phyloP scores from a whole-genome alignment of 2,888 invertebrate genomes.

The Barypeithes pellucidus region DNA sequence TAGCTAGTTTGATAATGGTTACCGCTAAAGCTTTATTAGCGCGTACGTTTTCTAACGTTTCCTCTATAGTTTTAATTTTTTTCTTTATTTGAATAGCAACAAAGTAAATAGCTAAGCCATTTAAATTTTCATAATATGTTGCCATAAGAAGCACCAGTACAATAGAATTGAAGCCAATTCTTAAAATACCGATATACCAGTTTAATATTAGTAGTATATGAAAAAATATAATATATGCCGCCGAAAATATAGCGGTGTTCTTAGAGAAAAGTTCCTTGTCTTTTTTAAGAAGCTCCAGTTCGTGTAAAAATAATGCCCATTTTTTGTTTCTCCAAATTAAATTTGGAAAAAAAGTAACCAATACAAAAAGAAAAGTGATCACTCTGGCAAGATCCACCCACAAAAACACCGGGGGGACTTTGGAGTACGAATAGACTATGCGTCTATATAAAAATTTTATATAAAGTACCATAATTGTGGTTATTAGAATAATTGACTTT shows the following conservation, averaged over 20 bases:
- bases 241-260: background rate
- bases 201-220: background rate
- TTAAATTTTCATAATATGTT: conserved; percentile 22
- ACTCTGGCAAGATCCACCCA: conserved; percentile 26
- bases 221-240: background rate
- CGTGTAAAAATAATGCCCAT: background rate
- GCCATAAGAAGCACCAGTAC: background rate
- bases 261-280: background rate
- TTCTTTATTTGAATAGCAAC: conserved; percentile 2
- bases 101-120: conserved; percentile 9
- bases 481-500: background rate
- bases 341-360: background rate
- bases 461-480: background rate
- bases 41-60: conserved; percentile 6
- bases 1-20: conserved; percentile 7
- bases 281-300: background rate
- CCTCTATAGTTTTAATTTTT: conserved; percentile 12
- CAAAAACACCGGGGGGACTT: background rate
- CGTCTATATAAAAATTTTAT: background rate
- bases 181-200: background rate
- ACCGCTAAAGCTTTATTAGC: background rate
- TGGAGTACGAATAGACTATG: background rate
- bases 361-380: background rate
- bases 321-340: conserved; percentile 15
- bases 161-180: background rate